These are phyloP conservation scores for Thinocorus orbignyianus DNA, from an alignment of 2,113 vertebrate genomes.

Conservation along the genomic window DNA sequence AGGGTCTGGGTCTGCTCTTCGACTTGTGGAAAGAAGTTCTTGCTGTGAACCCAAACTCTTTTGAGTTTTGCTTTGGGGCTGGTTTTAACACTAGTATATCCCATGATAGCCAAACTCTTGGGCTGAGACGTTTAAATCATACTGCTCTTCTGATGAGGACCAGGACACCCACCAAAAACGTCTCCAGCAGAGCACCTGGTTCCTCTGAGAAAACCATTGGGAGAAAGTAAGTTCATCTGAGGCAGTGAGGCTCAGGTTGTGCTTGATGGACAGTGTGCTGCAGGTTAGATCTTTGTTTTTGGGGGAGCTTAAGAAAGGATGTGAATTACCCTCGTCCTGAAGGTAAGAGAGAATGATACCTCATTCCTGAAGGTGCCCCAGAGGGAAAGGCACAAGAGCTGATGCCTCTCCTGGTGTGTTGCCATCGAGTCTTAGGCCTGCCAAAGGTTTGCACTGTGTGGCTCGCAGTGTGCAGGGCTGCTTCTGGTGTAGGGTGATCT, in stretches of 20 bases:
- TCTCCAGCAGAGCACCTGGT: neutral
- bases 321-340: neutral
- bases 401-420: neutral
- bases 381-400: neutral
- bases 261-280: neutral
- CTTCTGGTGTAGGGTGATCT: neutral
- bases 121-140: rapidly evolving
- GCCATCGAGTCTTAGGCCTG: neutral
- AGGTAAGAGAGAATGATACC: neutral
- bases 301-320: neutral
- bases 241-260: neutral
- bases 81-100: neutral
- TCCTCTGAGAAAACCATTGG: neutral
- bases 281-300: neutral
- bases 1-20: neutral
- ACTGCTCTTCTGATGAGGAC: neutral
- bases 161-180: neutral
- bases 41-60: neutral
- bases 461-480: neutral
- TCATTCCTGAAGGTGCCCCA: neutral
- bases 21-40: neutral
- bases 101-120: rapidly evolving
- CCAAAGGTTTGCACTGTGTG: neutral
- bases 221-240: neutral
- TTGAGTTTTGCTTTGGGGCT: neutral